Evolutionary conservation across 2,888 invertebrate species (phyloP).

Genomic region (Mayetiola destructor): DNA sequence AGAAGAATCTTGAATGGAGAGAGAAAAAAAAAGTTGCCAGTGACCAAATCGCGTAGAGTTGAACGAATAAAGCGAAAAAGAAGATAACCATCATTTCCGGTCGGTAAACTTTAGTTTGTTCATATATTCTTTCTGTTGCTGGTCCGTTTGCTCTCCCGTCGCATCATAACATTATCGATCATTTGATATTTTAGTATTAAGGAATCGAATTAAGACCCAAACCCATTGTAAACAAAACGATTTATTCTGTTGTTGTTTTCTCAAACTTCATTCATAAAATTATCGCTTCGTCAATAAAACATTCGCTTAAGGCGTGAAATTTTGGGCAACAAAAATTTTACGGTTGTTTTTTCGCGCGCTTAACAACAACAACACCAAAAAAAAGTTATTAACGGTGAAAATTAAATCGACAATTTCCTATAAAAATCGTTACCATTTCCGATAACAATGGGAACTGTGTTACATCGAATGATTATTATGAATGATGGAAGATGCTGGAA

Average conservation of each 20-base stretch:
- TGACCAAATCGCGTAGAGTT: no score
- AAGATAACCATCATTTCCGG: slow-evolving; percentile 11
- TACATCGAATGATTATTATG: not conserved
- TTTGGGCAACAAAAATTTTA: slow-evolving; percentile 8
- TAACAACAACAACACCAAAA: not conserved
- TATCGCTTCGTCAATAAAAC: not conserved
- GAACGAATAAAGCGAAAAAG: not conserved
- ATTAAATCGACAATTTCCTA: no score
- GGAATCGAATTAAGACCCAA: no score
- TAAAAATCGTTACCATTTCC: no score
- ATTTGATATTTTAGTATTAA: not conserved
- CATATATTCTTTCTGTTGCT: no score
- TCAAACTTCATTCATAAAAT: not conserved
- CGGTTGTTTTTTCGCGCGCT: not conserved
- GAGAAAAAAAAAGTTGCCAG: no score
- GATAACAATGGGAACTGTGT: no score
- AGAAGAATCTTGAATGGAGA: not conserved
- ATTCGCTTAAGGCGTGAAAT: slow-evolving; percentile 12
- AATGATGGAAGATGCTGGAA: not conserved
- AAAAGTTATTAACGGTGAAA: not conserved
- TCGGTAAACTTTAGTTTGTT: not conserved
- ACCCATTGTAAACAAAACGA: not conserved
- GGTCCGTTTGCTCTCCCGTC: not conserved
- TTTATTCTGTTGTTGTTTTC: no score
- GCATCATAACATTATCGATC: not conserved